Conservation (phyloP, 2,888 invertebrate species). For the Crossocerus cetratus region DNA sequence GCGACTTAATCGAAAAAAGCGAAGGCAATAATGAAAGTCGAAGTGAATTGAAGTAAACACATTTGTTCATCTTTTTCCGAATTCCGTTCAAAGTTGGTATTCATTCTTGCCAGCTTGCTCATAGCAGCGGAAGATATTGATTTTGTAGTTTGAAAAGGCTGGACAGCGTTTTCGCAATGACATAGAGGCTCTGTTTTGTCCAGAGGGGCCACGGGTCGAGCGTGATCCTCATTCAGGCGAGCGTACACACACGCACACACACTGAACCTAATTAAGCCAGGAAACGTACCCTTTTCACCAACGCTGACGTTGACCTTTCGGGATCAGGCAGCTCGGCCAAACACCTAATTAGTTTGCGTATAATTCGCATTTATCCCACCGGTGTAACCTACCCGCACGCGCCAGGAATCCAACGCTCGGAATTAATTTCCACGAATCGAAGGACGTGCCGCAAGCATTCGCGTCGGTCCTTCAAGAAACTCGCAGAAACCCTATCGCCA, state of each 20-base stretch:
- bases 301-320: background rate
- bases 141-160: too few species aligned
- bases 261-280: conserved; percentile 1
- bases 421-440: conserved; percentile 4
- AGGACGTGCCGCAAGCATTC: background rate
- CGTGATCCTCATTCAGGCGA: background rate
- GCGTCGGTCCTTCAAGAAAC: background rate
- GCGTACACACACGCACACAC: background rate
- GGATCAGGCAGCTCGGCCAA: background rate
- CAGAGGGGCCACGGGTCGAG: background rate
- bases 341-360: conserved; percentile 10
- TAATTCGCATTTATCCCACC: conserved; percentile 1
- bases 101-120: too few species aligned
- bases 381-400: background rate
- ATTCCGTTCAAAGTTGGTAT: too few species aligned
- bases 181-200: too few species aligned
- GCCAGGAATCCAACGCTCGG: background rate
- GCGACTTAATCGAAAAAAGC: too few species aligned
- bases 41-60: too few species aligned
- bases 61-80: too few species aligned
- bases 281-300: background rate
- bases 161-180: too few species aligned
- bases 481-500: background rate
- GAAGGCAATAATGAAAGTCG: too few species aligned
- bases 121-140: too few species aligned